Percentiles rank a stretch among this genome's conserved stretches.
phyloP scores from a whole-genome alignment of 1,140 invertebrate genomes.

The Temnothorax curvispinosus region DNA sequence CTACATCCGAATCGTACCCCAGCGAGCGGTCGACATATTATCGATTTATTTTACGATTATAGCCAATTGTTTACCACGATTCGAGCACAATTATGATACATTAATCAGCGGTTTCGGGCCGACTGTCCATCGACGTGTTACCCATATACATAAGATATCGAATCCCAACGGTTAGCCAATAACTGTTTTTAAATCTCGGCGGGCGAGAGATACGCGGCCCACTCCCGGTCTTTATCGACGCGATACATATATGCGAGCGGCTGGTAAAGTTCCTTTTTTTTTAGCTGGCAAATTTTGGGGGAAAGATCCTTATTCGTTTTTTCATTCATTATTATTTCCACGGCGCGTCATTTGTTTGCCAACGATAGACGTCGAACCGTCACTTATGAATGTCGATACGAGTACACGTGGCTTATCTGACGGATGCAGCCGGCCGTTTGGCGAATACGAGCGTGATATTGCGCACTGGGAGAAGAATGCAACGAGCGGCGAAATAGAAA shows the following conservation, averaged over 20 bases:
- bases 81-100: constrained; percentile 22
- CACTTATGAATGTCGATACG: constrained; percentile 55
- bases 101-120: constrained; percentile 32
- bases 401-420: constrained; percentile 51
- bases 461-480: constrained; percentile 37
- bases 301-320: background rate
- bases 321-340: constrained; percentile 35
- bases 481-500: constrained; percentile 49
- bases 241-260: background rate
- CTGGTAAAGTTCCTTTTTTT: background rate
- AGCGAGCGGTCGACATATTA: constrained; percentile 29
- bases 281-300: background rate
- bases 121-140: background rate
- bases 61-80: constrained; percentile 54
- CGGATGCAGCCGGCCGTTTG: constrained; percentile 41
- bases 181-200: constrained; percentile 7
- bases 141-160: constrained; percentile 22
- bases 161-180: background rate
- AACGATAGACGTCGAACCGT: constrained; percentile 42
- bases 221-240: background rate
- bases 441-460: constrained; percentile 50
- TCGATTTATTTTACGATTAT: constrained; percentile 58
- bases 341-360: constrained; percentile 43
- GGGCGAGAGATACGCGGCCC: background rate
- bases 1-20: constrained; percentile 12